Conservation (phyloP, 2,113 vertebrate species). For the Hydrochoerus hydrochaeris region DNA sequence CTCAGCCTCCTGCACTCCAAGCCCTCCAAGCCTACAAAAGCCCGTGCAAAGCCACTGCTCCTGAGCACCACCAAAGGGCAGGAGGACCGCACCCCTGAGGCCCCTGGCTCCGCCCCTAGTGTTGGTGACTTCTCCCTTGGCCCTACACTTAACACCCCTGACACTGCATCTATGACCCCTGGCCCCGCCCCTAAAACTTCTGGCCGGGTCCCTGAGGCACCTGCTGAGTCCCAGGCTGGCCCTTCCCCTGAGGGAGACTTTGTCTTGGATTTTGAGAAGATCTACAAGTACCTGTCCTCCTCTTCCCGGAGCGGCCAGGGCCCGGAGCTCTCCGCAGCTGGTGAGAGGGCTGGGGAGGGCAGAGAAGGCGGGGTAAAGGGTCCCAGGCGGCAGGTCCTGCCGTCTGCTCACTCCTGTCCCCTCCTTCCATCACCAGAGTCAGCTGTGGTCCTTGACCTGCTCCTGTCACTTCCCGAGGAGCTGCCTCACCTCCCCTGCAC, state of each 20-base stretch:
- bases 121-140: background rate
- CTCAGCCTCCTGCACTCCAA: slow-evolving; percentile 75
- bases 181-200: rapidly evolving
- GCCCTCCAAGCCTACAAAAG: slow-evolving; percentile 63
- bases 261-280: slow-evolving; percentile 80
- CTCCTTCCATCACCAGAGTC: slow-evolving; percentile 70
- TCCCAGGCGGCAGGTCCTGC: background rate
- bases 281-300: slow-evolving; percentile 80
- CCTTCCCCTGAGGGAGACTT: background rate
- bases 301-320: slow-evolving; percentile 32
- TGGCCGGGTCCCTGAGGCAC: background rate
- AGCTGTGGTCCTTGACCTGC: slow-evolving; percentile 80
- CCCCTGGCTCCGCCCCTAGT: too few species aligned
- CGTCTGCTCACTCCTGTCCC: background rate
- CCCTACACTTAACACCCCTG: background rate
- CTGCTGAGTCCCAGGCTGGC: background rate
- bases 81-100: background rate
- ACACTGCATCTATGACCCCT: background rate
- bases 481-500: slow-evolving; percentile 71
- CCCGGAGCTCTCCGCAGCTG: slow-evolving; percentile 78
- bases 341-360: slow-evolving; percentile 57
- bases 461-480: slow-evolving; percentile 78
- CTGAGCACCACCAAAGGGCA: background rate
- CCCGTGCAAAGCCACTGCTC: background rate
- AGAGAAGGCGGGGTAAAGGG: background rate